Evolutionary conservation across 2,888 invertebrate genomes (phyloP), one percentile per base, ranked within the genome.

Genomic region (Tetheella fluctuosa): DNA sequence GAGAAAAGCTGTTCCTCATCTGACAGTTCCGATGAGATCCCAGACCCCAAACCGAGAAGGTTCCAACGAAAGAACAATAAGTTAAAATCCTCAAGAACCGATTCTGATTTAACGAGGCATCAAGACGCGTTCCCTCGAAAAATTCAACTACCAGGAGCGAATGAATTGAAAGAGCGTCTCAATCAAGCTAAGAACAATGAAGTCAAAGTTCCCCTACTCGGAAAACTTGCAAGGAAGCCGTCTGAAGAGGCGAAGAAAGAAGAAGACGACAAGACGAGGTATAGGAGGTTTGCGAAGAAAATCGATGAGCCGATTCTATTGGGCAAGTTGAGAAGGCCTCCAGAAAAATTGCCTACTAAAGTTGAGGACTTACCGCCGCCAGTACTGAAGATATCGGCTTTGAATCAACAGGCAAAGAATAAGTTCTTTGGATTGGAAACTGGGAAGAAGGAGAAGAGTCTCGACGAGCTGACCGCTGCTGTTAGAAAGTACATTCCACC

Each of bases 1-100:
- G 93, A 93, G 64, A 91, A 93, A 55, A 93, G 93, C 73, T 92
- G 91, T 59, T 88, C 92, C 20, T 92, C 93, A 57, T 91, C 93
- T 54, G 91, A 91, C 66, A 90, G 88, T 62, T 92, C 91, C 4
- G 93, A 91, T 12, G 91, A 90, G 13, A 74, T 81, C 1, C 90
- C 82, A 6, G 91, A 83, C 52, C 87, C 85, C 0, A 89, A 88
- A 57, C 84, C 89, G 0, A 76, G 88, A 30, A 68, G 91, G 30
- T 90, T 90, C 77, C 88, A 89, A 63, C 78, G 90, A 1, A 92
- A 92, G 65, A 89, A 84, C 67, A 92, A 90, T 78, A 90, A 91
- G 61, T 74, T 93, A 0, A 91, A 93, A 65, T 69, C 88, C 0
- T 93, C 92, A 0, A 80, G 88, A 73, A 93, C 93, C 0, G 93